Base-by-base conservation (phyloP, 2,888 invertebrate species). In the Lithophane leautieri region DNA sequence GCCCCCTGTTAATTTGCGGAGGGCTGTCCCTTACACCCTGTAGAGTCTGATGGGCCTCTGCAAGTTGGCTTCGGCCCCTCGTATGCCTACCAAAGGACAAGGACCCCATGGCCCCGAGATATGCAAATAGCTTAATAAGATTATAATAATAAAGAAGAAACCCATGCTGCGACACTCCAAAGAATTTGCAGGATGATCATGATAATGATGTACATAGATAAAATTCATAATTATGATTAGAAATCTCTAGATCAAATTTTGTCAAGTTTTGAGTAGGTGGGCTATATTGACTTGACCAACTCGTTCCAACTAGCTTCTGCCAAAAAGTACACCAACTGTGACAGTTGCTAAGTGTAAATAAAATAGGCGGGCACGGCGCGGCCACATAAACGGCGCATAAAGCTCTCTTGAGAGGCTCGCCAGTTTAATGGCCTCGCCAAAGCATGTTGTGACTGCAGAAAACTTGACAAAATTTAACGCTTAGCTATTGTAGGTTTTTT, bases 301-400 rank as follows among this genome's bases (percentile, higher is more conserved):
- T 60, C 22, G 1, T 58, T 4, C 6, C 25, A 50, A 67, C 52
- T 28, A 6, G 12, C 52, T 58, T 58, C 25, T 44, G 56, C 1
- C 44, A 70, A 65, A 78, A 69, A 25, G 19, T 52, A 52, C 19
- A 66, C 54, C 7, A 87, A 90, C 88, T 90, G 90, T 91, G 91
- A 91, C 90, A 90, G 89, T 89, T 89, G 90, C 86, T 92, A 91
- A 92, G 91, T 90, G 83, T 89, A 90, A 91, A 94, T 92, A 94
- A 94, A 94, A 93, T 92, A 65, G 62, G 82, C 84, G 85, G 89
- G 88, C 91, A 89, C 84, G 76, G 81, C 88, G 87, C 70, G 88
- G 88, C 86, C 87, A 90, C 92, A 94, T 94, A 94, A 94, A 94
- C 83, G 85, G 88, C 89, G 85, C 88, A 89, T 92, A 90, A 93